These are phyloP conservation scores for Apamea crenata DNA, from an alignment of 2,888 invertebrate species.

Conservation along the genomic window DNA sequence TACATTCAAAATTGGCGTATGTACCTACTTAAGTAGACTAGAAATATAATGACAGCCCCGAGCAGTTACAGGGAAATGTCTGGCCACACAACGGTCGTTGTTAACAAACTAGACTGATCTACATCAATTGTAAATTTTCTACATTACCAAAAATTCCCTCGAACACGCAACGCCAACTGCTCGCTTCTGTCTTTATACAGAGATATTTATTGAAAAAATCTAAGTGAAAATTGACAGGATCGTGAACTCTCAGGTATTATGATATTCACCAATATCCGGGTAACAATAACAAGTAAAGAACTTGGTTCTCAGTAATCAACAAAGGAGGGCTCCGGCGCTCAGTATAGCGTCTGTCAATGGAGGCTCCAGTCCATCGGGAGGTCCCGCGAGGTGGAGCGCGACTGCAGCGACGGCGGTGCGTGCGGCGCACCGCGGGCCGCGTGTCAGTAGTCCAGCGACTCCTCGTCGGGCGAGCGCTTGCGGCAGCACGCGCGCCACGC, in stretches of 20 bases:
- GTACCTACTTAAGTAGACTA: slow-evolving; percentile 53
- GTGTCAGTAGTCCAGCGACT: slow-evolving; percentile 91
- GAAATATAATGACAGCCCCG: slow-evolving; percentile 54
- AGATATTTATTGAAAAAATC: slow-evolving; percentile 52
- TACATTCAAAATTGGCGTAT: slow-evolving; percentile 54
- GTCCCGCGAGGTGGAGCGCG: slow-evolving; percentile 85
- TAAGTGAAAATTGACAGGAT: slow-evolving; percentile 61
- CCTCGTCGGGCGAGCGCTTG: slow-evolving; percentile 90
- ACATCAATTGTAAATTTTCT: slow-evolving; percentile 48
- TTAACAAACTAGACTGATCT: slow-evolving; percentile 52
- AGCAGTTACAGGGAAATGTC: slow-evolving; percentile 44
- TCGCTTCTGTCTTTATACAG: slow-evolving; percentile 39
- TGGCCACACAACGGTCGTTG: slow-evolving; percentile 29
- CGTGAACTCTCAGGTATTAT: slow-evolving; percentile 45
- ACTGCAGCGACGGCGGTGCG: slow-evolving; percentile 87
- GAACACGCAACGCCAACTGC: slow-evolving; percentile 56
- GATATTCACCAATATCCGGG: slow-evolving; percentile 45
- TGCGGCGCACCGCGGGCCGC: slow-evolving; percentile 88
- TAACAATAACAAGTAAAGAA: slow-evolving; percentile 65
- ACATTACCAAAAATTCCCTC: slow-evolving; percentile 45
- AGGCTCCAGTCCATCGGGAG: slow-evolving; percentile 88
- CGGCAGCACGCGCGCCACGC: slow-evolving; percentile 92
- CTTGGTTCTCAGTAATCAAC: slow-evolving; percentile 75
- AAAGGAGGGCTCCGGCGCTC: slow-evolving; percentile 83
- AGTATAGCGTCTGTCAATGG: slow-evolving; percentile 89